phyloP scores from a whole-genome alignment of 2,888 invertebrate genomes.

The Eilema sororculum region DNA sequence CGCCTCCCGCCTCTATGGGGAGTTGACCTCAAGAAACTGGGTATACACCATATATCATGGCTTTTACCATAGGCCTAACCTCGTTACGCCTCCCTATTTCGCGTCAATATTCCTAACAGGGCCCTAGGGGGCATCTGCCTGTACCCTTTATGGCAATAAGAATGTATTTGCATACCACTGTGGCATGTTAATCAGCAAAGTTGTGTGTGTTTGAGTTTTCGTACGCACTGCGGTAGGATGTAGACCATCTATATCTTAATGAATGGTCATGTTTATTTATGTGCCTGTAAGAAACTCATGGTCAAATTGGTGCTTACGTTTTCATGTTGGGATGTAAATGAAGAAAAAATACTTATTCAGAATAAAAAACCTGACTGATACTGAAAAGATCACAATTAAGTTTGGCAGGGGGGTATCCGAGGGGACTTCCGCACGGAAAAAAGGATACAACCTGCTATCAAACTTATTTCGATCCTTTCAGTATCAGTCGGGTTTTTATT shows the following conservation, averaged over 20 bases:
- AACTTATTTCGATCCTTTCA: no score
- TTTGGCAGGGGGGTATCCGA: no score
- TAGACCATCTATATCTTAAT: constrained; percentile 40
- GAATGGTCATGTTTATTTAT: constrained; percentile 17
- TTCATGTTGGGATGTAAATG: neutral
- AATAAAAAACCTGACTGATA: no score
- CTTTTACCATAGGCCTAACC: constrained; percentile 51
- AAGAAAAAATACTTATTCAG: neutral
- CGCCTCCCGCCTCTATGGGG: no score
- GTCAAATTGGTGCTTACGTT: neutral
- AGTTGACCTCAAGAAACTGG: constrained; percentile 41
- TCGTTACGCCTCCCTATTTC: constrained; percentile 67
- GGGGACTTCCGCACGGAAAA: no score
- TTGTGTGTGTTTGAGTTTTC: constrained; percentile 55
- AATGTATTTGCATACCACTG: constrained; percentile 69
- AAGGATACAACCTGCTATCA: no score
- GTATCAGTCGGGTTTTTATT: no score
- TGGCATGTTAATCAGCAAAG: constrained; percentile 68
- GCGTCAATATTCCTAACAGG: constrained; percentile 71
- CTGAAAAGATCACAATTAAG: no score
- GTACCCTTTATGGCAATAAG: constrained; percentile 52
- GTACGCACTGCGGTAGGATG: constrained; percentile 26
- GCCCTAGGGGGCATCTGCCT: constrained; percentile 62
- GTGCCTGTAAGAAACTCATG: neutral
- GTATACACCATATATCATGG: constrained; percentile 28